Percentiles rank a stretch among this genome's conserved stretches.
phyloP scores from a whole-genome alignment of 1,140 invertebrate species.

The Eumeta japonica region DNA sequence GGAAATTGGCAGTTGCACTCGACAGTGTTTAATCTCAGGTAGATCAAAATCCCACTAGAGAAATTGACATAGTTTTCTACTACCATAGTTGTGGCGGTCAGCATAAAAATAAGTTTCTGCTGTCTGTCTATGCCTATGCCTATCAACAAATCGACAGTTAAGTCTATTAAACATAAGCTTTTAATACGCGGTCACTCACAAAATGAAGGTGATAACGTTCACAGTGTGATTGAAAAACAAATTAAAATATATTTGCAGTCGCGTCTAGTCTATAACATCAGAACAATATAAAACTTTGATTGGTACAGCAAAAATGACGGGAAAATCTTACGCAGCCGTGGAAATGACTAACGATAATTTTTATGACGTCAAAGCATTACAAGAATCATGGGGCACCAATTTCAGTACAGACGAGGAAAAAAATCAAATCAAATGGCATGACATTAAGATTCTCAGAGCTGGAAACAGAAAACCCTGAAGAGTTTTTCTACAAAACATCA shows the following conservation, averaged over 20 bases:
- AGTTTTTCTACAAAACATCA: no score
- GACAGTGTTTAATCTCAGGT: slow-evolving; percentile 10
- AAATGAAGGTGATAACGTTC: no score
- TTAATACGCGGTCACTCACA: slow-evolving; percentile 42
- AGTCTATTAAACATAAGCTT: slow-evolving; percentile 35
- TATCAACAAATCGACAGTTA: slow-evolving; percentile 14
- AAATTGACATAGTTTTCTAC: slow-evolving; percentile 26
- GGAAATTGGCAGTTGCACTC: slow-evolving; percentile 24
- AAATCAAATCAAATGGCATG: slow-evolving; percentile 14
- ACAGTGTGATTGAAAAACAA: no score
- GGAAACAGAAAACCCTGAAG: slow-evolving; percentile 11
- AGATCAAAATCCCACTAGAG: slow-evolving; percentile 6
- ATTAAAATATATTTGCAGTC: no score
- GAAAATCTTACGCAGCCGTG: no score
- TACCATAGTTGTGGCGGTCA: slow-evolving; percentile 30
- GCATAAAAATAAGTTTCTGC: slow-evolving; percentile 32
- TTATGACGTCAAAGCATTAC: slow-evolving; percentile 11
- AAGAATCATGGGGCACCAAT: slow-evolving; percentile 14
- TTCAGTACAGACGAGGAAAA: slow-evolving; percentile 11
- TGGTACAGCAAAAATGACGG: no score
- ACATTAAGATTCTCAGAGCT: slow-evolving; percentile 11
- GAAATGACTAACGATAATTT: slow-evolving; percentile 7
- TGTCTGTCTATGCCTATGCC: slow-evolving; percentile 20
- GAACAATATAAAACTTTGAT: no score
- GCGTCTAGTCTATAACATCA: slow-evolving; percentile 19